Percentiles rank a stretch among this genome's conserved stretches.
phyloP scores from a whole-genome alignment of 1,140 invertebrate genomes.

The Venturia canescens region DNA sequence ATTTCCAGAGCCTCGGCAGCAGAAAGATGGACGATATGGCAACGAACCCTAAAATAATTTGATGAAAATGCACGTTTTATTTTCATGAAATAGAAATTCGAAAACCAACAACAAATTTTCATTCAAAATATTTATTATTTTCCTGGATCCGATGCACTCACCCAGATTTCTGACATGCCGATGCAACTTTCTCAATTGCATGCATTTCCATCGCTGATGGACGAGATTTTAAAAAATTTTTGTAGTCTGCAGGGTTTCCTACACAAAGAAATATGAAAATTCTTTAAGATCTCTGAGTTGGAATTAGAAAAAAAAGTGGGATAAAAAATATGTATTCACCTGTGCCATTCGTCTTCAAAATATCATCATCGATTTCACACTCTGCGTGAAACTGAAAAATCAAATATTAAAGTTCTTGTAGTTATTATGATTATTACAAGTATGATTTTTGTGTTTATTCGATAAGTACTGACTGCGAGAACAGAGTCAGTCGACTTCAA shows the following conservation, averaged over 20 bases:
- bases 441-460: neutral
- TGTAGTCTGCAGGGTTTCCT: slow-evolving; percentile 78
- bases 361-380: slow-evolving; percentile 66
- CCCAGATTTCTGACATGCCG: slow-evolving; percentile 79
- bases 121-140: too few species aligned
- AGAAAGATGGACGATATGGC: slow-evolving; percentile 86
- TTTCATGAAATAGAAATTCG: too few species aligned
- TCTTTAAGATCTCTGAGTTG: neutral
- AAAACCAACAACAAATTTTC: too few species aligned
- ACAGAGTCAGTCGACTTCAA: slow-evolving; percentile 78
- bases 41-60: slow-evolving; percentile 76
- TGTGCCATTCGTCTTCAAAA: neutral
- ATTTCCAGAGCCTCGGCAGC: slow-evolving; percentile 78
- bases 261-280: neutral
- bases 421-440: slow-evolving; percentile 28
- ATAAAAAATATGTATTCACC: slow-evolving; percentile 23
- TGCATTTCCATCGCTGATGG: slow-evolving; percentile 82
- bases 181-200: slow-evolving; percentile 80
- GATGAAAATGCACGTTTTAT: too few species aligned
- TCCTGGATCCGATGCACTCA: slow-evolving; percentile 64
- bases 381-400: slow-evolving; percentile 83
- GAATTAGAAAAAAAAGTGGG: neutral
- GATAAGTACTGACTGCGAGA: slow-evolving; percentile 77
- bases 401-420: slow-evolving; percentile 47
- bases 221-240: slow-evolving; percentile 81